Base-by-base conservation (phyloP, 2,797 vertebrate genomes). In the Argentina silus region DNA sequence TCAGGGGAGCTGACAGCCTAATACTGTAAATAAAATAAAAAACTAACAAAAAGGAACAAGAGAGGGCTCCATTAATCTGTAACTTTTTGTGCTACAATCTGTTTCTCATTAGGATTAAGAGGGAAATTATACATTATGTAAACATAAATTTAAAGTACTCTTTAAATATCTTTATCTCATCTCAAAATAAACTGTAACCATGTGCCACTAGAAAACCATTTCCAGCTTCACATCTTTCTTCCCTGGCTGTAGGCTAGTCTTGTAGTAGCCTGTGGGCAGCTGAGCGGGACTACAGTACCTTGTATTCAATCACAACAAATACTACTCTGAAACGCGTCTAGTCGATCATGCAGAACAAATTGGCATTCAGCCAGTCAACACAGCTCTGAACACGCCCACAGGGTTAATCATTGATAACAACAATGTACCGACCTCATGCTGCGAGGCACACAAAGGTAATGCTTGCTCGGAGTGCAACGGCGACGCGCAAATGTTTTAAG, bases 361-460 rank as follows among this genome's bases (percentile, higher is more conserved):
- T 19, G 55, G 15, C 17, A 17, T 57, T 17, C 55, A 57, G 55
- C 5, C 15, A n/a, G 55, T 56, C 53, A 56, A 45, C 42, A 62
- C 60, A 66, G 47, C n/a, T 14, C 42, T 43, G 70, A 3, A 8
- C 12, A 78, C 84, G 75, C 83, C 84, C 80, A 72, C 78, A 0
- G 42, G 43, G 81, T 85, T 77, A 83, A 87, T 85, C 78, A 82
- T 72, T 83, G 45, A 72, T 60, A 81, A 86, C 81, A 87, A 87
- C 17, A 36, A 50, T 48, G 44, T 85, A 56, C 50, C 7, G 65
- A 44, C 69, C 47, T 48, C 81, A 45, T 3, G 75, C 77, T 48
- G 77, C 27, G 60, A 73, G 75, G 55, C 72, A 66, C 78, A 69
- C 72, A 74, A 66, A 70, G 55, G 50, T 78, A 65, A 15, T 6